A percentile compares a stretch with the other conserved stretches of the same genome.
phyloP scores from a whole-genome alignment of 2,888 invertebrate genomes.

The Corbicula japonica region DNA sequence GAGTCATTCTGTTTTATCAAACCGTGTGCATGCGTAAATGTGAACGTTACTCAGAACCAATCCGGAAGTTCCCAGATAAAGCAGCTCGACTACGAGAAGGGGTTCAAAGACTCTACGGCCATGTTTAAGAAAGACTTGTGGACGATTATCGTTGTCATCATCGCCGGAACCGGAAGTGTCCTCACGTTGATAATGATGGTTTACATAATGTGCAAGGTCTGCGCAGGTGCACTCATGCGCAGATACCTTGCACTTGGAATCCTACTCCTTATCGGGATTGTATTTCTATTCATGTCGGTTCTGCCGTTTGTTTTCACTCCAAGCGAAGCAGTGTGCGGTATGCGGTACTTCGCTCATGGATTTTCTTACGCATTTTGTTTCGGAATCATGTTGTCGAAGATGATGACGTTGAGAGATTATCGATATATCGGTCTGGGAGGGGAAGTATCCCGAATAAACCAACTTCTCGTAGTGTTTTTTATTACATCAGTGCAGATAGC shows the following conservation, averaged over 20 bases:
- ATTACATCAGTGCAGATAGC: conserved; percentile 92
- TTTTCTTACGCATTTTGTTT: conserved; percentile 92
- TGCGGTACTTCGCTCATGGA: conserved; percentile 86
- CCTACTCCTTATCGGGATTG: conserved; percentile 86
- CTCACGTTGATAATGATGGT: conserved; percentile 93
- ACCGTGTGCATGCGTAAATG: conserved; percentile 69
- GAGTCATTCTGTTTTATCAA: conserved; percentile 51
- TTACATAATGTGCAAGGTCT: conserved; percentile 94
- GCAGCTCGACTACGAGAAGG: conserved; percentile 53
- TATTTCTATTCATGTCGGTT: conserved; percentile 85
- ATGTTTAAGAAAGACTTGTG: conserved; percentile 88
- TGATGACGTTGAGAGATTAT: conserved; percentile 95
- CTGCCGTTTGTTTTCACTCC: conserved; percentile 86
- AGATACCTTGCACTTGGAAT: conserved; percentile 85
- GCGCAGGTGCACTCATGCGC: conserved; percentile 71
- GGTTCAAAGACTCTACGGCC: conserved; percentile 65
- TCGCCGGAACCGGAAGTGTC: conserved; percentile 93
- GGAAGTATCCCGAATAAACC: conserved; percentile 91
- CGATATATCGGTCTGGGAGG: conserved; percentile 93
- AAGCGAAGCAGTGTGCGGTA: conserved; percentile 85
- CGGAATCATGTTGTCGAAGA: conserved; percentile 96
- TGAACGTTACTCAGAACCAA: conserved; percentile 34
- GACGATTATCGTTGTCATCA: conserved; percentile 95
- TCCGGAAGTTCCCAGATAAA: conserved; percentile 1
- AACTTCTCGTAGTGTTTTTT: conserved; percentile 94